Evolutionary conservation across 2,888 invertebrate genomes (phyloP).

Genomic region (Cephonodes hylas): DNA sequence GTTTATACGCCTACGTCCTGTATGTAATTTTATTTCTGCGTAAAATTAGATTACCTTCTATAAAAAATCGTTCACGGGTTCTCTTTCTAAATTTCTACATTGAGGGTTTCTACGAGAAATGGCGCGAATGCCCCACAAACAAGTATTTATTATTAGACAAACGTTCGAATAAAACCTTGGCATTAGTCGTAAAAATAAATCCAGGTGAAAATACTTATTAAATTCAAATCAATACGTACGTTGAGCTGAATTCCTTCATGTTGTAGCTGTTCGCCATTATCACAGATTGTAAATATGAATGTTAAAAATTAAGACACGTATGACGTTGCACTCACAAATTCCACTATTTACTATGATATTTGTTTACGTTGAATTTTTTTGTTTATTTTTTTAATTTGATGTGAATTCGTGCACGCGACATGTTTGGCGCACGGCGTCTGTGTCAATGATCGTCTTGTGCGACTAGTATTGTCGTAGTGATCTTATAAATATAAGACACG

Average conservation of each 20-base stretch:
- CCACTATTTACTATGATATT: slow-evolving; percentile 23
- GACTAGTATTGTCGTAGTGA: slow-evolving; percentile 30
- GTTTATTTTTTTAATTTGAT: slow-evolving; percentile 36
- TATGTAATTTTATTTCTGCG: not conserved
- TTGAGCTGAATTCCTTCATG: slow-evolving; percentile 76
- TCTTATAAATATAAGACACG: slow-evolving; percentile 50
- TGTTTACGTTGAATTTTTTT: slow-evolving; percentile 30
- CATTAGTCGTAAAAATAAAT: not conserved
- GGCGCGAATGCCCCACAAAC: not conserved
- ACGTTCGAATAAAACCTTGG: not conserved
- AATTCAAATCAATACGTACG: slow-evolving; percentile 53
- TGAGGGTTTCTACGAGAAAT: too few species aligned
- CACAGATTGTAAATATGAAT: slow-evolving; percentile 17
- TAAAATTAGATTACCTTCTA: not conserved
- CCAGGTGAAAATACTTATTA: not conserved
- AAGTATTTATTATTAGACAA: not conserved
- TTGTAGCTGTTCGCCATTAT: slow-evolving; percentile 69
- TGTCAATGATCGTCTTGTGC: slow-evolving; percentile 44
- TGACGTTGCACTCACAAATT: slow-evolving; percentile 13
- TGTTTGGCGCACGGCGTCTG: slow-evolving; percentile 45
- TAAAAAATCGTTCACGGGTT: not conserved
- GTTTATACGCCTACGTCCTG: not conserved
- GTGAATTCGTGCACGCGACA: slow-evolving; percentile 47
- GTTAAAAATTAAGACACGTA: slow-evolving; percentile 13
- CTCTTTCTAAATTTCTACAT: not conserved